Conservation (phyloP, 2,113 vertebrate genomes). For the Coptodon rendalli region DNA sequence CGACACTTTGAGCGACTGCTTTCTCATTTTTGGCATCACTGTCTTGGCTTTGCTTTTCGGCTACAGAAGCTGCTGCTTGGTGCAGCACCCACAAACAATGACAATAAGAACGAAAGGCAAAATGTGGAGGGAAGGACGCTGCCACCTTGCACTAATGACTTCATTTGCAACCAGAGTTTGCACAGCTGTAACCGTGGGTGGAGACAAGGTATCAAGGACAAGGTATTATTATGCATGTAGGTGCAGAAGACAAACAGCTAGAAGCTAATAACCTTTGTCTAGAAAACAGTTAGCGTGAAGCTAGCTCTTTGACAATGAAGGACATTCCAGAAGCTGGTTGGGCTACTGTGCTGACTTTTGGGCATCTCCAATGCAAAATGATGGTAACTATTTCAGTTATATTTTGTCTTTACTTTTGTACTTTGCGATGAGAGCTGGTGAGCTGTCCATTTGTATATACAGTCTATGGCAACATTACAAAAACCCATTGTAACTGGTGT, state of each 20-base stretch:
- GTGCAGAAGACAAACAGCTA: not conserved
- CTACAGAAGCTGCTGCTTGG: not conserved
- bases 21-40: not conserved
- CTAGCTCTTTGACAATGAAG: not conserved
- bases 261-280: not conserved
- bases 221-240: not conserved
- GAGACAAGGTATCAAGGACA: not conserved
- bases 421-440: not conserved
- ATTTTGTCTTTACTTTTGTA: not conserved
- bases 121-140: not conserved
- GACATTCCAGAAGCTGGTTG: not conserved
- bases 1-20: not conserved
- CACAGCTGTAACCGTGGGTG: not conserved
- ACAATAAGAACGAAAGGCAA: not conserved
- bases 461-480: not conserved
- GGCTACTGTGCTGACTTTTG: rapidly evolving
- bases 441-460: not conserved
- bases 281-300: not conserved
- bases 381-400: not conserved
- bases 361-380: not conserved
- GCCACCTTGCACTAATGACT: not conserved
- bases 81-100: not conserved
- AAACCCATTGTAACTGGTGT: not conserved
- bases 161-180: not conserved
- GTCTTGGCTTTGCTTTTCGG: not conserved